Conservation (phyloP, 2,888 invertebrate species). For the Synanthedon andrenaeformis region DNA sequence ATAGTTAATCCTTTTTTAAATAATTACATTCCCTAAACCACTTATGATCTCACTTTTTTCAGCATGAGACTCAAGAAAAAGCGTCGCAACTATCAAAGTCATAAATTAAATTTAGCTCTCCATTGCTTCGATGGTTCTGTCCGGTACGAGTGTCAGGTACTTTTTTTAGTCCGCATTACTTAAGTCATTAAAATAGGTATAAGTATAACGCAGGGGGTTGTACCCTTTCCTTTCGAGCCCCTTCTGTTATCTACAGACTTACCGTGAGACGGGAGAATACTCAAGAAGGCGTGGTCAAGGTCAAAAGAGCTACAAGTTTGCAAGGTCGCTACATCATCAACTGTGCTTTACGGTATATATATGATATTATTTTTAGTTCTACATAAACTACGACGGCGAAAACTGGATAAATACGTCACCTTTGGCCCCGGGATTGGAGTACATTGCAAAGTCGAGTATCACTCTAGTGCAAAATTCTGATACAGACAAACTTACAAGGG, state of each 20-base stretch:
- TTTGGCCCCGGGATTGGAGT: conserved; percentile 25
- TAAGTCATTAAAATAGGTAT: too few relatives aligned
- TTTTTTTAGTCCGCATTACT: neutral
- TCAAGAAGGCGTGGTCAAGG: too few relatives aligned
- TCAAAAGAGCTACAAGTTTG: too few relatives aligned
- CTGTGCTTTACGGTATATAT: too few relatives aligned
- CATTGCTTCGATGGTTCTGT: conserved; percentile 24
- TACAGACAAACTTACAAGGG: conserved; percentile 21
- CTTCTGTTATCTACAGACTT: too few relatives aligned
- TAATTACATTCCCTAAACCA: neutral
- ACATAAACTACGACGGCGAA: conserved; percentile 32
- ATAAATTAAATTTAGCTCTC: conserved; percentile 19
- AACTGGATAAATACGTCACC: conserved; percentile 22
- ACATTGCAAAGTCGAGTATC: conserved; percentile 30
- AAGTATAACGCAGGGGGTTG: too few relatives aligned
- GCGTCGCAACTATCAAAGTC: neutral
- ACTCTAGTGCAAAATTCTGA: conserved; percentile 23
- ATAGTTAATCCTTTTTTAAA: too few relatives aligned
- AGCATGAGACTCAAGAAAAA: too few relatives aligned
- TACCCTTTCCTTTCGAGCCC: too few relatives aligned
- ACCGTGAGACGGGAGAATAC: too few relatives aligned
- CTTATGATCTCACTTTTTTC: too few relatives aligned
- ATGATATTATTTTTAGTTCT: conserved; percentile 25
- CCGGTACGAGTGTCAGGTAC: conserved; percentile 31
- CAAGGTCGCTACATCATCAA: too few relatives aligned